Conservation (phyloP, 2,888 invertebrate species). For the Arenicola marina region DNA sequence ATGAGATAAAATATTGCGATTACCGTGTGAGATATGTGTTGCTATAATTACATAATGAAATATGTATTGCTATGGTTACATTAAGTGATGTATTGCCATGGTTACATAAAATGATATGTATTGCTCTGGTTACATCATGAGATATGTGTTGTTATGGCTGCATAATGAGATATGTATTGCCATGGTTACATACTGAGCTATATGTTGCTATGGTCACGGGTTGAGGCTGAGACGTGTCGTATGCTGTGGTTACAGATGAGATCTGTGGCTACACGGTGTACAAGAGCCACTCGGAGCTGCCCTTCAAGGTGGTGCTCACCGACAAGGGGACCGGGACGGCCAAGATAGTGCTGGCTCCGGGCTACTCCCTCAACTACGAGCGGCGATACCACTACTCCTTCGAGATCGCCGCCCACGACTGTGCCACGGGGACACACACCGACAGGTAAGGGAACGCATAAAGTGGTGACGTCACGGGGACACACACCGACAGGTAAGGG, state of each 20-base stretch:
- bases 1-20: no score
- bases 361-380: slow-evolving; percentile 80
- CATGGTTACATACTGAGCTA: no score
- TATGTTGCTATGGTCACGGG: no score
- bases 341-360: slow-evolving; percentile 46
- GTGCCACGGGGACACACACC: slow-evolving; percentile 70
- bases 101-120: no score
- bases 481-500: slow-evolving; percentile 25
- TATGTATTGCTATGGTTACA: no score
- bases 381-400: slow-evolving; percentile 94
- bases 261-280: slow-evolving; percentile 55
- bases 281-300: slow-evolving; percentile 29
- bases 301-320: slow-evolving; percentile 39
- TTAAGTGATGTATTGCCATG: no score
- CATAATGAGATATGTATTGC: no score
- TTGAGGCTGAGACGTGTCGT: no score
- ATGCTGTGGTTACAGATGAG: slow-evolving; percentile 35
- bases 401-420: slow-evolving; percentile 90
- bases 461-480: slow-evolving; percentile 77
- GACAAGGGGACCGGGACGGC: slow-evolving; percentile 48
- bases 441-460: slow-evolving; percentile 28
- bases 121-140: no score
- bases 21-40: no score
- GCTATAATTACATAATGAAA: no score
- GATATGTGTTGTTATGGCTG: no score